Evolutionary conservation across 2,113 vertebrate genomes (phyloP).

Genomic region (Leptosomus discolor): DNA sequence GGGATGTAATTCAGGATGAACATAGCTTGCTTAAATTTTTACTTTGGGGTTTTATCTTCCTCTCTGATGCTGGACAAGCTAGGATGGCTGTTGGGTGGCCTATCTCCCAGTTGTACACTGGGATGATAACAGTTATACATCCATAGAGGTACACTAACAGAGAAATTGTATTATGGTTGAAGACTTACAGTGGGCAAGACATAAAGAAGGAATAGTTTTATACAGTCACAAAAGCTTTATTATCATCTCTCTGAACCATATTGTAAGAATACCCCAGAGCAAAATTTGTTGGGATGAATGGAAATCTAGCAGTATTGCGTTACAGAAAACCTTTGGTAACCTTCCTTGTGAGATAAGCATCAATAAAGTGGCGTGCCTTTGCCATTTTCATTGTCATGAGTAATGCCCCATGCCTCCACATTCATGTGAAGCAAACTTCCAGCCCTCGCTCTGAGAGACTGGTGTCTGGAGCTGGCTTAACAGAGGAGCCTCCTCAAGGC

Average conservation of each 20-base stretch:
- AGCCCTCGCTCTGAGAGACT: not conserved
- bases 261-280: not conserved
- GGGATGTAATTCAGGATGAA: not conserved
- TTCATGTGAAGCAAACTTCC: not conserved
- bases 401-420: not conserved
- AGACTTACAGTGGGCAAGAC: not conserved
- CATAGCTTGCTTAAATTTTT: not conserved
- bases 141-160: not conserved
- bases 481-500: not conserved
- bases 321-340: not conserved
- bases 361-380: not conserved
- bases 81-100: rapidly evolving
- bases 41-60: not conserved
- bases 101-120: not conserved
- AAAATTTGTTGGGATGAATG: not conserved
- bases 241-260: not conserved
- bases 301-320: not conserved
- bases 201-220: not conserved
- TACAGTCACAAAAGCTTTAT: not conserved
- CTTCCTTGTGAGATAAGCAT: not conserved
- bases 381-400: not conserved
- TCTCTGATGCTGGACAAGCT: not conserved
- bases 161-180: not conserved
- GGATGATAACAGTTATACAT: not conserved
- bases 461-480: not conserved